These are phyloP conservation scores for Mormyrops attenuatus DNA, from an alignment of 2,797 vertebrate genomes.

Conservation along the genomic window DNA sequence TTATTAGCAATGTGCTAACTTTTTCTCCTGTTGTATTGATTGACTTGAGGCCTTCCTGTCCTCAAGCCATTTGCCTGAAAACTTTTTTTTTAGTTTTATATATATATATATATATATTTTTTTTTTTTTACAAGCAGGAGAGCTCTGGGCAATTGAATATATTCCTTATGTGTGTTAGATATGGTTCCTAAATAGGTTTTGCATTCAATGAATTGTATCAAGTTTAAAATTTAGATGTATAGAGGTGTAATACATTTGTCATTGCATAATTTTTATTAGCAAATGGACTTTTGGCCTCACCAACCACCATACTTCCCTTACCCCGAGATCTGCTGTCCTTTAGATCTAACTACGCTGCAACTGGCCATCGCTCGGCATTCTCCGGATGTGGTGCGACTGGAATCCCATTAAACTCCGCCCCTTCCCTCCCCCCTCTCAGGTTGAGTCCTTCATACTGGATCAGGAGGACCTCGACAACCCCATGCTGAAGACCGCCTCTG, in stretches of 20 bases:
- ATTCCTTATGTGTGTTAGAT: neutral
- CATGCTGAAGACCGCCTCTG: constrained; percentile 96
- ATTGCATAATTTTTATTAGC: neutral
- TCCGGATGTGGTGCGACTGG: neutral
- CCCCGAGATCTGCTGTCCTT: neutral
- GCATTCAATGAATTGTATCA: neutral
- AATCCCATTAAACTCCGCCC: neutral
- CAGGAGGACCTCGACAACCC: constrained; percentile 99
- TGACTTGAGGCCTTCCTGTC: neutral
- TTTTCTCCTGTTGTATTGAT: neutral
- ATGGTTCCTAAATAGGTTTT: neutral
- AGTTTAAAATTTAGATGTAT: neutral
- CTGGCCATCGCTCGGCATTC: neutral
- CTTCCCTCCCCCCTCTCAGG: constrained; percentile 54
- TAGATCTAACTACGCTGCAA: neutral
- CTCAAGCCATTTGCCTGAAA: neutral
- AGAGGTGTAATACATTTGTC: neutral
- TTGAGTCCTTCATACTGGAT: constrained; percentile 98
- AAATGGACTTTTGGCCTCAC: neutral
- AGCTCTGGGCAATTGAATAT: neutral
- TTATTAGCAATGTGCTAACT: neutral
- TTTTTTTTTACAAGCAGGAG: neutral
- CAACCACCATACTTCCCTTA: neutral
- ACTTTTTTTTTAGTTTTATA: too few species aligned
- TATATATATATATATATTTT: too few species aligned